These are phyloP conservation scores for Drosophila azteca DNA, from an alignment of 1,140 invertebrate genomes.

Conservation along the genomic window DNA sequence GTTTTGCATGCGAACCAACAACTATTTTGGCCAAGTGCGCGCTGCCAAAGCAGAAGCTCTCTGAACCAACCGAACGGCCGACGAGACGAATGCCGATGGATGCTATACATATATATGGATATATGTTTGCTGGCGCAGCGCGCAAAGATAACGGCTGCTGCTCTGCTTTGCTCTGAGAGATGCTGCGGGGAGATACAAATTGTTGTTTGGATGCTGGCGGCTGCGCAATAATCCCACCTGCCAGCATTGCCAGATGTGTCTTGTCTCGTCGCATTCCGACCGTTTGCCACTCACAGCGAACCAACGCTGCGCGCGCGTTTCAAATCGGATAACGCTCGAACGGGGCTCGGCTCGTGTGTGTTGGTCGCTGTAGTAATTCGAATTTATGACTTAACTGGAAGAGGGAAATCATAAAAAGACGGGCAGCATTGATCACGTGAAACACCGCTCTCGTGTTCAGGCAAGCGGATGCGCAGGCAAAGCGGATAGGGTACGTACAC, in stretches of 20 bases:
- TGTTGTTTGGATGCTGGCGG: constrained; percentile 52
- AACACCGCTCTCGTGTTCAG: constrained; percentile 51
- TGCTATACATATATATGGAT: constrained; percentile 39
- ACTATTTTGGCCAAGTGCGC: constrained; percentile 80
- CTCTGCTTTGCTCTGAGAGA: constrained; percentile 39
- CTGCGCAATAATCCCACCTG: constrained; percentile 44
- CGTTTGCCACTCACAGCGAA: constrained; percentile 39
- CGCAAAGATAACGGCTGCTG: constrained; percentile 45
- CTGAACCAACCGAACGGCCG: constrained; percentile 49
- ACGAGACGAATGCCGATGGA: constrained; percentile 28
- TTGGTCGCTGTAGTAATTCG: constrained; percentile 16
- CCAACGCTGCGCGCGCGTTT: constrained; percentile 30
- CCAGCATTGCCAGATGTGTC: constrained; percentile 47
- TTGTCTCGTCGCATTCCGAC: neutral
- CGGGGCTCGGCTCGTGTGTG: neutral
- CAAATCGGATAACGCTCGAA: constrained; percentile 7
- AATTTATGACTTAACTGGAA: constrained; percentile 65
- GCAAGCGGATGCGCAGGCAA: constrained; percentile 13
- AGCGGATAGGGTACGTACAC: constrained; percentile 10
- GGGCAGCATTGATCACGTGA: constrained; percentile 57
- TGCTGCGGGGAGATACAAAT: constrained; percentile 21
- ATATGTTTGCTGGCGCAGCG: constrained; percentile 39
- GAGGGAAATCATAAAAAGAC: constrained; percentile 15
- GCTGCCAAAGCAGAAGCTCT: constrained; percentile 71
- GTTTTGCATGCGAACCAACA: constrained; percentile 82